A percentile compares a stretch with the other conserved stretches of the same genome.
These are phyloP conservation scores for Oithona nana DNA, from an alignment of 2,888 invertebrate species.

Conservation along the genomic window DNA sequence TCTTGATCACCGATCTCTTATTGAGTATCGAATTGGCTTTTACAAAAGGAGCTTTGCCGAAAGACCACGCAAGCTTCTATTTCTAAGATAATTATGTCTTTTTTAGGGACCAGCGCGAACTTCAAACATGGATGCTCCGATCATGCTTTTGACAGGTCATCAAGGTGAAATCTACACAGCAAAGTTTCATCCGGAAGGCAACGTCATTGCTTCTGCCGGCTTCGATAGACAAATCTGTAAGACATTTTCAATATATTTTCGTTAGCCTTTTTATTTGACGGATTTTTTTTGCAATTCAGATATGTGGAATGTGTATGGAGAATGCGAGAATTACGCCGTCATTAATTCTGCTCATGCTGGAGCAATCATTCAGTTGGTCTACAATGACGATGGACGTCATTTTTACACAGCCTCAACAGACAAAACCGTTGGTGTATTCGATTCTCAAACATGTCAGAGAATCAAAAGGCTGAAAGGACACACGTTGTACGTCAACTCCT, in stretches of 20 bases:
- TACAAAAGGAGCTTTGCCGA: no score
- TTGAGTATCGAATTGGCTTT: no score
- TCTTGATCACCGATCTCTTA: no score
- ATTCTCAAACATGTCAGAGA: conserved; percentile 49
- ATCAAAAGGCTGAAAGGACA: conserved; percentile 25
- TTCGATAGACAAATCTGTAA: conserved; percentile 87
- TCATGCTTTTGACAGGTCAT: conserved; percentile 83
- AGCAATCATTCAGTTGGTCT: conserved; percentile 79
- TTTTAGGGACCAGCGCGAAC: conserved; percentile 50
- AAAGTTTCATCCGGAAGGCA: conserved; percentile 90
- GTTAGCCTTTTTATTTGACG: not conserved
- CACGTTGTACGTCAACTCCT: conserved; percentile 39
- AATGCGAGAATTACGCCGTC: conserved; percentile 87
- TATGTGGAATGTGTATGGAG: conserved; percentile 91
- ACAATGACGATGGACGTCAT: conserved; percentile 56
- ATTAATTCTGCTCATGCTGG: conserved; percentile 78
- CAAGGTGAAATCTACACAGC: conserved; percentile 84
- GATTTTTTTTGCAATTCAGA: conserved; percentile 28
- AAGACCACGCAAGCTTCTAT: no score
- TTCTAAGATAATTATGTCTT: no score
- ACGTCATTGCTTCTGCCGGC: conserved; percentile 78
- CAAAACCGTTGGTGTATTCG: conserved; percentile 86
- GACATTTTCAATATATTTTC: conserved; percentile 26
- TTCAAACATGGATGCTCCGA: conserved; percentile 71
- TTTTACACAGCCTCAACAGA: conserved; percentile 85